Evolutionary conservation across 2,797 vertebrate genomes (phyloP), one percentile per base, ranked within the genome.

Genomic region (Dromococcyx pavoninus): DNA sequence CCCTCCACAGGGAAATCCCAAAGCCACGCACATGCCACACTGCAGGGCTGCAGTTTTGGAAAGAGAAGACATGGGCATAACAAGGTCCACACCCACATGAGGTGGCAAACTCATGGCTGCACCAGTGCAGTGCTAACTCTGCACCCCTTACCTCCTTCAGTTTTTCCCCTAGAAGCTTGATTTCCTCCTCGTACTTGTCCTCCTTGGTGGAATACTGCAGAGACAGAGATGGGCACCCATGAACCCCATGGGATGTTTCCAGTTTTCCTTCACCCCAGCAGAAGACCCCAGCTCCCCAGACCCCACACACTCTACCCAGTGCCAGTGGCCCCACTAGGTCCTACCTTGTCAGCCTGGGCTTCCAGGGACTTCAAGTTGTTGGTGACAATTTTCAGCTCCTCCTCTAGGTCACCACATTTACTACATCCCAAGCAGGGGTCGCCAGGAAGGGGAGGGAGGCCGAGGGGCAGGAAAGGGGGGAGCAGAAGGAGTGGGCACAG

Each of bases 361-460:
- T 99, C 99, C 98, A 99, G 97, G 81, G 99, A 99, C 98, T 99
- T 99, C 98, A 99, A 97, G 98, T 99, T 99, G 99, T 99, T 99
- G 98, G 99, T 99, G 98, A 99, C 99, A 99, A 99, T 99, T 99
- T 99, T 99, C 99, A 99, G 98, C 96, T 99, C 99, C 96, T 99
- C 99, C 97, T 99, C 99, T 98, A 99, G 98, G 96, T 99, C 99
- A 98, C 98, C 99, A 98, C 99, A 99, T 99, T 99, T 99, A 98
- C 99, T 99, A 98, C 97, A 96, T 97, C 95, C 97, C 95, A 95
- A 95, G 94, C 80, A 84, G 41, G 53, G 57, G 69, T 43, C 79
- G 0, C 57, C 91, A 83, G 48, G 86, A 19, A 1, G 5, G 57
- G 76, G 46, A 81, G 66, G 28, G 3, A 83, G 62, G 81, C 57